Evolutionary conservation across 2,113 vertebrate genomes (phyloP), one percentile per base, ranked within the genome.

Genomic region (Entomyzon cyanotis): DNA sequence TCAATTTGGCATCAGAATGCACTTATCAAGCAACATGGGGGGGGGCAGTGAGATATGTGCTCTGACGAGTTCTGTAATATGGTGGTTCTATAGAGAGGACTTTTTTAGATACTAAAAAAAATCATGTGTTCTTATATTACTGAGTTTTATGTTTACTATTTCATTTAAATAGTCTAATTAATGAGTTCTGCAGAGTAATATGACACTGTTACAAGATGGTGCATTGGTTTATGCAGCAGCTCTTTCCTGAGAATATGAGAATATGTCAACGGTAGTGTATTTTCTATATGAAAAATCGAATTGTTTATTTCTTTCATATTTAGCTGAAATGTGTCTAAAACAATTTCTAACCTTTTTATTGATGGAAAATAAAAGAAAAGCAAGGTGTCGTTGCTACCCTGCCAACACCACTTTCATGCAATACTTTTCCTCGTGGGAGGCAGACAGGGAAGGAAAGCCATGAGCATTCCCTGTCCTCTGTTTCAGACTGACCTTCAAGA

Each of bases 1-100:
- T 97, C 96, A 96, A 58, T 82, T 94, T 95, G 94, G 96, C 96
- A 98, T 97, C 97, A 97, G 96, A 98, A 98, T 93, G 92, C 94
- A 97, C 93, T 97, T 96, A 95, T 95, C 95, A 96, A 97, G 93
- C 96, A 97, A 90, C 5, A 74, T 16, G 81, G 87, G 64, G 76
- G 76, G 64, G 79, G 31, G 6, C 53, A 68, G 53, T n/a, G 71
- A 55, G 41, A 19, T 7, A 1, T 6, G 24, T 41, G 41, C 20
- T 10, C n/a, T 35, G 95, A 50, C 30, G 42, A 71, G 30, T 84
- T 95, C 91, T 93, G 74, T 68, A 76, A 94, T 65, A 70, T 10
- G 78, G 93, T 64, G 64, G 74, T 69, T 97, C 96, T 95, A 81
- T 15, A 77, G 79, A 93, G 84, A 68, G 76, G 89, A 83, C 60